These are phyloP conservation scores for Tenodera sinensis DNA, from an alignment of 2,888 invertebrate species.

Conservation along the genomic window DNA sequence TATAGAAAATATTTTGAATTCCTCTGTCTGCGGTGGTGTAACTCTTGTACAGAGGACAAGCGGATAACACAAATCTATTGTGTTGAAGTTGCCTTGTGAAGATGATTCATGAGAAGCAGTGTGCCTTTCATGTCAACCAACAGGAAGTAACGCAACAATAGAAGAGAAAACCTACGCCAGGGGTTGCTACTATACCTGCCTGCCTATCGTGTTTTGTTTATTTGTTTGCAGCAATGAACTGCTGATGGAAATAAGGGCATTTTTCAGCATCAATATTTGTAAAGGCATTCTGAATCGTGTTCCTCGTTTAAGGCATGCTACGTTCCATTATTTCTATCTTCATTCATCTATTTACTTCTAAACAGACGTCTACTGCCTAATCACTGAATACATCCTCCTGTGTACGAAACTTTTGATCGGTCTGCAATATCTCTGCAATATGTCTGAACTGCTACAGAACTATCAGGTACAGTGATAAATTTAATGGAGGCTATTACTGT, in stretches of 20 bases:
- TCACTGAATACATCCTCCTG: no score
- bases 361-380: no score
- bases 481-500: no score
- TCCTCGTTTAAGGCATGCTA: not conserved
- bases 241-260: not conserved
- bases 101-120: not conserved
- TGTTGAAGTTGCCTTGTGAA: not conserved
- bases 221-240: not conserved
- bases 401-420: no score
- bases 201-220: not conserved
- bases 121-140: not conserved
- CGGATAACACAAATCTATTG: not conserved
- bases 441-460: no score
- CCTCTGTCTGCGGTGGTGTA: not conserved
- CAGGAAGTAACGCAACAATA: not conserved
- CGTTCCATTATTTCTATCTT: not conserved
- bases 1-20: not conserved
- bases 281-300: not conserved
- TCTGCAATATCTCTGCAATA: no score
- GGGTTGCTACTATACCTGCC: not conserved
- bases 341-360: no score
- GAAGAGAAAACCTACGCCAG: not conserved
- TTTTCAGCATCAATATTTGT: not conserved
- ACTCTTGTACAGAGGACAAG: not conserved
- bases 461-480: no score